A percentile compares a stretch with the other conserved stretches of the same genome.
These are phyloP conservation scores for Rhabdornis inornatus DNA, from an alignment of 2,113 vertebrate species.

Conservation along the genomic window DNA sequence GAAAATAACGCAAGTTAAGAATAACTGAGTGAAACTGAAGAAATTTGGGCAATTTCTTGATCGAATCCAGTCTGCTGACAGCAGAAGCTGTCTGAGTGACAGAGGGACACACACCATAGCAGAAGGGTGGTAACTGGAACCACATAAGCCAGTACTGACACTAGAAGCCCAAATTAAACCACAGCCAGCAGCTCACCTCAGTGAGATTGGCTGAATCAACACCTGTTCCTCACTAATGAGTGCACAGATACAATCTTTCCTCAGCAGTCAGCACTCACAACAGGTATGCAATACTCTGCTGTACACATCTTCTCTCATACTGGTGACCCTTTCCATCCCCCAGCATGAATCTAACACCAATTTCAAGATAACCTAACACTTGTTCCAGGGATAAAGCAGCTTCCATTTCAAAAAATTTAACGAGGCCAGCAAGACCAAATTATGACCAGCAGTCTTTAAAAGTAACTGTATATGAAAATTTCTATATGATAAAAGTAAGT, in stretches of 20 bases:
- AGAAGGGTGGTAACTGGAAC: background rate
- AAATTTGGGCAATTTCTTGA: background rate
- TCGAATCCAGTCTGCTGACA: background rate
- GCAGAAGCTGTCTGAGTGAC: background rate
- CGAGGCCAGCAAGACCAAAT: background rate
- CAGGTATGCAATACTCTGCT: fast-evolving
- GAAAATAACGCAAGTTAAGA: background rate
- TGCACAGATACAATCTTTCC: background rate
- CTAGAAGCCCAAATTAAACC: background rate
- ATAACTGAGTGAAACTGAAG: background rate
- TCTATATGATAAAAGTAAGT: background rate
- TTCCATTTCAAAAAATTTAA: background rate
- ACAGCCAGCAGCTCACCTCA: background rate
- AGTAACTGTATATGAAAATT: background rate
- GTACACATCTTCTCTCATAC: fast-evolving
- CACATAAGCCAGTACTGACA: background rate
- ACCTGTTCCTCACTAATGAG: background rate
- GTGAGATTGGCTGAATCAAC: background rate
- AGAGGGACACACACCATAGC: background rate
- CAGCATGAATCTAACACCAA: background rate
- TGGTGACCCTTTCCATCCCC: fast-evolving
- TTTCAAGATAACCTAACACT: background rate
- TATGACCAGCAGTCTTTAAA: background rate
- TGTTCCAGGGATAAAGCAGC: background rate
- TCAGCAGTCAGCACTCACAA: background rate